Percentiles rank a stretch among this genome's conserved stretches.
Evolutionary conservation across 1,140 invertebrate species (phyloP).

Genomic region (Cydia amplana): DNA sequence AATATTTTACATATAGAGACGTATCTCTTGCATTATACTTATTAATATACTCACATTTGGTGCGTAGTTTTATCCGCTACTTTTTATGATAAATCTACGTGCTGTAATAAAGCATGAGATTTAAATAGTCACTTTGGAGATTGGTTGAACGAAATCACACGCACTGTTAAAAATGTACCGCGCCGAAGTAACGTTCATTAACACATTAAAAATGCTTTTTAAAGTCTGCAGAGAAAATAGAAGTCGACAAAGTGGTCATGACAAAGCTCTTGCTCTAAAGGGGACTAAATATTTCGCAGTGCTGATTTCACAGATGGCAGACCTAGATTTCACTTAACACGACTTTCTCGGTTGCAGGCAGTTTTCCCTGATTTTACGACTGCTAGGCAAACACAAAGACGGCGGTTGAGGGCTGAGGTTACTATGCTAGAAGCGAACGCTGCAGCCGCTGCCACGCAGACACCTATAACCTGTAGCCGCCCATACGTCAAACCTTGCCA

Average conservation of each 20-base stretch:
- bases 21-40: too few relatives aligned
- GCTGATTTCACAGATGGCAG: conserved; percentile 7
- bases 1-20: too few relatives aligned
- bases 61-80: too few relatives aligned
- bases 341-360: neutral
- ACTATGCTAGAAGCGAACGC: neutral
- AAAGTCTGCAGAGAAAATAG: neutral
- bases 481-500: too few relatives aligned
- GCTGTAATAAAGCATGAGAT: too few relatives aligned
- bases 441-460: neutral
- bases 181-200: neutral
- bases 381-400: conserved; percentile 22
- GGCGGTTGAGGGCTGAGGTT: neutral
- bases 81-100: too few relatives aligned
- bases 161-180: too few relatives aligned
- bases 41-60: too few relatives aligned
- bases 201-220: neutral
- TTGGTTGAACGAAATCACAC: too few relatives aligned
- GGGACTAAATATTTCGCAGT: neutral
- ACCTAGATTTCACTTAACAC: neutral
- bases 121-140: too few relatives aligned
- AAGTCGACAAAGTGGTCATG: neutral
- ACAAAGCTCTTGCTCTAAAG: conserved; percentile 2
- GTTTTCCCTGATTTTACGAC: conserved; percentile 10
- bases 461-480: too few relatives aligned